Percentiles rank a stretch among this genome's conserved stretches.
Conservation (phyloP, 2,113 vertebrate species). For the Chionomys nivalis region DNA sequence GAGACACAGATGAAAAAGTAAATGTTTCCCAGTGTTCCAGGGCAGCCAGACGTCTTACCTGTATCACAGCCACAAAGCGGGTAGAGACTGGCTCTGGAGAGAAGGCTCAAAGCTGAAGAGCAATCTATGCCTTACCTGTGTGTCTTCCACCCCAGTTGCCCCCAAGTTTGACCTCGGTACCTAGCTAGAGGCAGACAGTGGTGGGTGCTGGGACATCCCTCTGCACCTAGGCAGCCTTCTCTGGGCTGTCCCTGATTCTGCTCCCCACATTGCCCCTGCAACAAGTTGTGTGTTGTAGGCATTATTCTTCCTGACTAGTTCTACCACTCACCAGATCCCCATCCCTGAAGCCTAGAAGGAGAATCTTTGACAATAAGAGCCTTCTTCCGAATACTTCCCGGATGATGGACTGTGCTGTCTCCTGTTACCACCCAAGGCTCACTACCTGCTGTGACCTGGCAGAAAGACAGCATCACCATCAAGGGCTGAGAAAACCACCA, state of each 20-base stretch:
- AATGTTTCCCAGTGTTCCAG: not conserved
- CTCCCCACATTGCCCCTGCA: not conserved
- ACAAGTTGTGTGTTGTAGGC: not conserved
- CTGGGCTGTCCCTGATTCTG: slow-evolving; percentile 61
- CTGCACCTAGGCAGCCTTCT: slow-evolving; percentile 82
- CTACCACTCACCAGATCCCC: not conserved
- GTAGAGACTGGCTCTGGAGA: not conserved
- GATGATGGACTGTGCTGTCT: not conserved
- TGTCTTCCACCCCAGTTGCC: not conserved
- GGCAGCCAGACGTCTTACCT: not conserved
- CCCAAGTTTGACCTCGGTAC: slow-evolving; percentile 84
- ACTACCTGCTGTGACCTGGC: slow-evolving; percentile 76
- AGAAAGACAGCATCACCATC: slow-evolving; percentile 82
- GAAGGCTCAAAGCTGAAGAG: not conserved
- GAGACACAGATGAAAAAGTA: not conserved
- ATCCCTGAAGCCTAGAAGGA: not conserved
- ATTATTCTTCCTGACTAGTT: not conserved
- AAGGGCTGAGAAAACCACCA: slow-evolving; percentile 81
- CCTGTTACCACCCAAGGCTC: slow-evolving; percentile 75
- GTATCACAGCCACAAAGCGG: not conserved
- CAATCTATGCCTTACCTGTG: not conserved
- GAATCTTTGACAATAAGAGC: not conserved
- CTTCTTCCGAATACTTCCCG: not conserved
- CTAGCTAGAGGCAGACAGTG: slow-evolving; percentile 85
- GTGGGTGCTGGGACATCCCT: slow-evolving; percentile 83